Conservation (phyloP, 37 sponge, comb jelly and placozoan species). For the Oopsacas minuta region DNA sequence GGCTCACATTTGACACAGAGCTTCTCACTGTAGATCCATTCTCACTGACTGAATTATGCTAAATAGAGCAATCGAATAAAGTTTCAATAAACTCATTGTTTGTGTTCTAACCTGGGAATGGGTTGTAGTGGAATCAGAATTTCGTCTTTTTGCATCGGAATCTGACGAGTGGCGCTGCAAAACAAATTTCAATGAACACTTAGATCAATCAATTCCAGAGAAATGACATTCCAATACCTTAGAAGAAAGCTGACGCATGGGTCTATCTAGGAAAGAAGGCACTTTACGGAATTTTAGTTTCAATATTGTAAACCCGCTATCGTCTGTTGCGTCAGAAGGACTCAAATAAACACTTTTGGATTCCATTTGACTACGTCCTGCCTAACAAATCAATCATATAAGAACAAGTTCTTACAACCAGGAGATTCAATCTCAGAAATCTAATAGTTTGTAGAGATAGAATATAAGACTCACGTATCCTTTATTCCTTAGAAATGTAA, state of each 20-base stretch:
- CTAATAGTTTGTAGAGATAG: neutral
- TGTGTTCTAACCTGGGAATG: neutral
- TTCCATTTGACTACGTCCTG: neutral
- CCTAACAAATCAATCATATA: neutral
- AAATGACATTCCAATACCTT: neutral
- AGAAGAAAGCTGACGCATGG: neutral
- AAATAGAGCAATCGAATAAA: neutral
- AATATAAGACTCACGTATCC: neutral
- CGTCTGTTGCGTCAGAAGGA: neutral
- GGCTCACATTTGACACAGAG: neutral
- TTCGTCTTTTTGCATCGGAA: neutral
- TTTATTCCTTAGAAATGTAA: neutral
- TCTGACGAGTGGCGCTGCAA: neutral
- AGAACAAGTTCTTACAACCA: neutral
- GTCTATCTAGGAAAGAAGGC: neutral
- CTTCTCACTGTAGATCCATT: neutral
- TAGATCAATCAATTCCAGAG: neutral
- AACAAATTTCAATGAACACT: too few species aligned
- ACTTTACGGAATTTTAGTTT: neutral
- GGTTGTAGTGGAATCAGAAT: neutral
- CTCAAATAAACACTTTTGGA: conserved; percentile 16
- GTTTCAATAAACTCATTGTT: neutral
- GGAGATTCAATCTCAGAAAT: neutral
- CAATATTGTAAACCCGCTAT: neutral
- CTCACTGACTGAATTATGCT: neutral